A percentile compares a stretch with the other conserved stretches of the same genome.
These are phyloP conservation scores for Pseudotriccus pelzelni DNA, from an alignment of 2,797 vertebrate genomes.

Conservation along the genomic window DNA sequence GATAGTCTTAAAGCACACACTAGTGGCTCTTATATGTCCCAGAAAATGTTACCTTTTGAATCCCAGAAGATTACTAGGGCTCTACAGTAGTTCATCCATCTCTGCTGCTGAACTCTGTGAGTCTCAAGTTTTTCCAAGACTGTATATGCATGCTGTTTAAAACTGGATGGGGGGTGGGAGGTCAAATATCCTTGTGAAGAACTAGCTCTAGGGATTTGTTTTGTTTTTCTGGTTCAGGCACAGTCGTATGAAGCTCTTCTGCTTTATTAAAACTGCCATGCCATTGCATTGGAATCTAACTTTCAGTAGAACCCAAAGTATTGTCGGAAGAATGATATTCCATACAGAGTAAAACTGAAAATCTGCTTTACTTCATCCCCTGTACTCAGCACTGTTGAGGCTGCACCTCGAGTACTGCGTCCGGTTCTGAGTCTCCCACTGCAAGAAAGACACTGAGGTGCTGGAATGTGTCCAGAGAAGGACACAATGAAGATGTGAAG, in stretches of 20 bases:
- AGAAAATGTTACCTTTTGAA: constrained; percentile 9
- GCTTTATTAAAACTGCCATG: neutral
- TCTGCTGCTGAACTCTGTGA: neutral
- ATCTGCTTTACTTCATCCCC: neutral
- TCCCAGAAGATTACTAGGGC: neutral
- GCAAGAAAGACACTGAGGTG: neutral
- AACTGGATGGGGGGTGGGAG: neutral
- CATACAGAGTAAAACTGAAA: neutral
- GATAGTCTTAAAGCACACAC: neutral
- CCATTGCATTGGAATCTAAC: neutral
- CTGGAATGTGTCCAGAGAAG: neutral
- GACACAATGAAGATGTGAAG: accelerated
- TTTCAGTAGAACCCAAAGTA: neutral
- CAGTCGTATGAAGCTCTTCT: accelerated
- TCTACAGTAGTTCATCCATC: neutral
- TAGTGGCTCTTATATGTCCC: neutral
- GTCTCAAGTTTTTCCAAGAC: neutral
- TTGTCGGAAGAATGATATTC: neutral
- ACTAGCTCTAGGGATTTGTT: neutral
- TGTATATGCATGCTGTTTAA: neutral
- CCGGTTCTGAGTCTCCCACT: neutral
- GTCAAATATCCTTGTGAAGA: neutral
- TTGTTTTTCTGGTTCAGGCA: neutral
- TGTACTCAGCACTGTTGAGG: neutral
- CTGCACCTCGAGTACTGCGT: accelerated